Conservation (phyloP, 2,888 invertebrate genomes). For the Mythimna impura region DNA sequence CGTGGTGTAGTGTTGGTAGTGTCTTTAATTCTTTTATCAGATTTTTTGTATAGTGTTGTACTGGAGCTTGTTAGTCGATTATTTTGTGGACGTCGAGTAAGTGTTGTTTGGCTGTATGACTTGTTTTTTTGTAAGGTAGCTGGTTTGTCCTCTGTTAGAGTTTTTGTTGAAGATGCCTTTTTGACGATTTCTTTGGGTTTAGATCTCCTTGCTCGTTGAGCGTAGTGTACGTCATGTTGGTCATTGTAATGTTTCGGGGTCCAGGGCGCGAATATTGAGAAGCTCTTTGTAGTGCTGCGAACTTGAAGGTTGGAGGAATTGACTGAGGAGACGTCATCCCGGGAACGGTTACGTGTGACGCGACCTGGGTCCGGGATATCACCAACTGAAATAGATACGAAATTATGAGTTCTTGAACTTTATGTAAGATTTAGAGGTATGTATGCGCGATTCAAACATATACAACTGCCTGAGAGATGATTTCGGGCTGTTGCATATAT, state of each 20-base stretch:
- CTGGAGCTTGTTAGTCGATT: slow-evolving; percentile 83
- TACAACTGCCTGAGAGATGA: too few relatives aligned
- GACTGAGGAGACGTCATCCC: slow-evolving; percentile 94
- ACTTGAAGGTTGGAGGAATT: slow-evolving; percentile 92
- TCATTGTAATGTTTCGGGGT: slow-evolving; percentile 94
- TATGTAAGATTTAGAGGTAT: neutral
- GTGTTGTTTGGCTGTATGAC: slow-evolving; percentile 86
- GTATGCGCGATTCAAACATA: too few relatives aligned
- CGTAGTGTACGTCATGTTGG: slow-evolving; percentile 94
- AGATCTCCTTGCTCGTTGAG: slow-evolving; percentile 90
- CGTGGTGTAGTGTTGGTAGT: slow-evolving; percentile 80
- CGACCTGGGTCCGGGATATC: slow-evolving; percentile 95
- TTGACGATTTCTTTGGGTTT: slow-evolving; percentile 81
- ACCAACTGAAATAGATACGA: slow-evolving; percentile 90
- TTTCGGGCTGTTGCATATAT: too few relatives aligned
- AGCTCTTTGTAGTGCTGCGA: slow-evolving; percentile 94
- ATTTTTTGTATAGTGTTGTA: slow-evolving; percentile 84
- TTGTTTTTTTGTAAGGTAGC: slow-evolving; percentile 86
- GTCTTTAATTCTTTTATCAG: slow-evolving; percentile 82
- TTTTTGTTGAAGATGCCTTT: slow-evolving; percentile 87
- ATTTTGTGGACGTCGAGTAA: slow-evolving; percentile 79
- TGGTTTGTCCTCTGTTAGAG: slow-evolving; percentile 76
- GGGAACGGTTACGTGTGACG: slow-evolving; percentile 91
- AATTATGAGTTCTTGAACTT: neutral
- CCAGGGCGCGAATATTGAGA: slow-evolving; percentile 96